Conservation (phyloP, 2,888 invertebrate species). For the Drosophila cyrtoloma region DNA sequence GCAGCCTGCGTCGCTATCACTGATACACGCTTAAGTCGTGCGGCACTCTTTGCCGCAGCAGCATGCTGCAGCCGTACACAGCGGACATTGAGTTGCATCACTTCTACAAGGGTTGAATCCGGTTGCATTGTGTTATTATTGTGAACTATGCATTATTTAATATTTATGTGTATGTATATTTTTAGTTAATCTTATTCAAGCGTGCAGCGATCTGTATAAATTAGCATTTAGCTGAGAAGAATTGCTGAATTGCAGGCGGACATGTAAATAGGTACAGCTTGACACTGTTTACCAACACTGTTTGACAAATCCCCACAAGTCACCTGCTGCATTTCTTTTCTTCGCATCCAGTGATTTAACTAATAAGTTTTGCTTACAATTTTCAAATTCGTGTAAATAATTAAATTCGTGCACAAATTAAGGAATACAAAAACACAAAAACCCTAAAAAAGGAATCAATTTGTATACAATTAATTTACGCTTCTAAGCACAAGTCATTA, state of each 20-base stretch:
- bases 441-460: conserved; percentile 35
- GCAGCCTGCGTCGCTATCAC: conserved; percentile 83
- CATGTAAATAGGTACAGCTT: conserved; percentile 39
- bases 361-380: conserved; percentile 72
- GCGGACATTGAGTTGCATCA: conserved; percentile 79
- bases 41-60: conserved; percentile 68
- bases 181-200: conserved; percentile 60
- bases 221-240: conserved; percentile 65
- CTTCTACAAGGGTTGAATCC: conserved; percentile 70
- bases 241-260: conserved; percentile 7
- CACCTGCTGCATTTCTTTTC: conserved; percentile 20
- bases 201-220: conserved; percentile 64
- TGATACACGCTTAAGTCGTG: conserved; percentile 83
- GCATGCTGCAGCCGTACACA: conserved; percentile 31
- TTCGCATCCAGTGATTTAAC: conserved; percentile 83
- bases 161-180: conserved; percentile 42
- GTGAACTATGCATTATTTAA: conserved; percentile 36
- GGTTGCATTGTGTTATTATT: conserved; percentile 33
- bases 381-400: conserved; percentile 60
- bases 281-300: conserved; percentile 22
- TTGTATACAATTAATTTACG: conserved; percentile 62
- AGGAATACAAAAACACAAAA: conserved; percentile 24
- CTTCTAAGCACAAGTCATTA: conserved; percentile 76
- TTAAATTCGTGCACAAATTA: conserved; percentile 34
- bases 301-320: not conserved